These are phyloP conservation scores for Orthonychiurus folsomi DNA, from an alignment of 2,888 invertebrate genomes.

Conservation along the genomic window DNA sequence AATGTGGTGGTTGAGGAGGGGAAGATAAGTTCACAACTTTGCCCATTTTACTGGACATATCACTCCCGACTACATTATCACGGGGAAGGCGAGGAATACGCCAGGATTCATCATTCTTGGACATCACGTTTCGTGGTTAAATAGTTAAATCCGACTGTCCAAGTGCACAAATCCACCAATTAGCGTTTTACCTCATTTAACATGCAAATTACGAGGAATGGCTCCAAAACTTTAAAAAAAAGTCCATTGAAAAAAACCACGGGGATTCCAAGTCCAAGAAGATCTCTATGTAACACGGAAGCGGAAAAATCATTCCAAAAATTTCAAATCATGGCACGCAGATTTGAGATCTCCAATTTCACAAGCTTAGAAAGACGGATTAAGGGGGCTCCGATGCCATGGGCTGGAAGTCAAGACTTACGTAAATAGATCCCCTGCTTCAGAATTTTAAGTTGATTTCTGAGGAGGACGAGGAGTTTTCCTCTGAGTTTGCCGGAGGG, in stretches of 20 bases:
- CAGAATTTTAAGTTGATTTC: background rate
- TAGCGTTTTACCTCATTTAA: too few species aligned
- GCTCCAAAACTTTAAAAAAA: too few species aligned
- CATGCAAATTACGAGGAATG: too few species aligned
- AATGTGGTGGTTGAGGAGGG: background rate
- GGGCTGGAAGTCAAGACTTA: background rate
- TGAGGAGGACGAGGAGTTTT: too few species aligned
- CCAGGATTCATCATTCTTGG: background rate
- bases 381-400: background rate
- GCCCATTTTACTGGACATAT: background rate
- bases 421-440: too few species aligned
- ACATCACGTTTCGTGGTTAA: background rate
- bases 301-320: background rate
- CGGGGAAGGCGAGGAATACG: too few species aligned
- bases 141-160: background rate
- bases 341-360: background rate
- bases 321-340: background rate
- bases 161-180: too few species aligned
- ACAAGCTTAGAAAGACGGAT: background rate
- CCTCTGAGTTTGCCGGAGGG: background rate
- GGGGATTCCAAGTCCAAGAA: too few species aligned
- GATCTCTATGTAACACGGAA: background rate
- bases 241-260: too few species aligned
- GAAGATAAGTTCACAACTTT: background rate
- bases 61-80: too few species aligned